phyloP scores from a whole-genome alignment of 2,113 vertebrate genomes.

The Gallinago paraguaiae region DNA sequence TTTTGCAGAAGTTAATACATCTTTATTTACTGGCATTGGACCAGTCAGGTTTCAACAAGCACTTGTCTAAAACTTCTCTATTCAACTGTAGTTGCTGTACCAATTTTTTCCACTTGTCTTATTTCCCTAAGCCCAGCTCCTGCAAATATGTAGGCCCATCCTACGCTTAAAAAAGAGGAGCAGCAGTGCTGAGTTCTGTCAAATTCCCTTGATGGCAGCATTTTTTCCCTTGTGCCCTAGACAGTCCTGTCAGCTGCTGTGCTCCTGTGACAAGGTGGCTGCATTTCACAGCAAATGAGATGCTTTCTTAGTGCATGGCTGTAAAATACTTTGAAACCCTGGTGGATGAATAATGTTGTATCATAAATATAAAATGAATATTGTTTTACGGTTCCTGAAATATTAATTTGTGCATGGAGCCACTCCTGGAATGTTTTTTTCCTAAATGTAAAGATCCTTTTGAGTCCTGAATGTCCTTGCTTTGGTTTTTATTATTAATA shows the following conservation, averaged over 20 bases:
- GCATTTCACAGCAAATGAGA: not conserved
- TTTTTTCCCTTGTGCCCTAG: not conserved
- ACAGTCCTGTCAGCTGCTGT: not conserved
- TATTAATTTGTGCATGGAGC: conserved; percentile 57
- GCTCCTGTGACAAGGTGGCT: not conserved
- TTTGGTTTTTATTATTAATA: conserved; percentile 58
- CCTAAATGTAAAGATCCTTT: conserved; percentile 33
- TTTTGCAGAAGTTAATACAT: not conserved
- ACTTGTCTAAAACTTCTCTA: not conserved
- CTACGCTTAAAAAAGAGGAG: not conserved
- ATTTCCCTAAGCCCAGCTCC: not conserved
- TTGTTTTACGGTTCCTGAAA: conserved; percentile 62
- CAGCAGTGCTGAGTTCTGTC: not conserved
- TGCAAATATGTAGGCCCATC: not conserved
- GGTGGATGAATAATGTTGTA: conserved; percentile 45
- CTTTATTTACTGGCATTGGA: not conserved
- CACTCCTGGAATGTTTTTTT: conserved; percentile 26
- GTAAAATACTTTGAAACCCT: conserved; percentile 48
- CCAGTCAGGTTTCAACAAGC: not conserved
- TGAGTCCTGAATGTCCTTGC: conserved; percentile 35
- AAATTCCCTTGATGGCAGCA: not conserved
- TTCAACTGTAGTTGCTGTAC: not conserved
- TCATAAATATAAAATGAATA: conserved; percentile 69
- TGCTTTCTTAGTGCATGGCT: not conserved
- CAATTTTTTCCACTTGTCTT: not conserved